Evolutionary conservation across 2,888 invertebrate species (phyloP), one percentile per base, ranked within the genome.

Genomic region (Apodemia duryi): DNA sequence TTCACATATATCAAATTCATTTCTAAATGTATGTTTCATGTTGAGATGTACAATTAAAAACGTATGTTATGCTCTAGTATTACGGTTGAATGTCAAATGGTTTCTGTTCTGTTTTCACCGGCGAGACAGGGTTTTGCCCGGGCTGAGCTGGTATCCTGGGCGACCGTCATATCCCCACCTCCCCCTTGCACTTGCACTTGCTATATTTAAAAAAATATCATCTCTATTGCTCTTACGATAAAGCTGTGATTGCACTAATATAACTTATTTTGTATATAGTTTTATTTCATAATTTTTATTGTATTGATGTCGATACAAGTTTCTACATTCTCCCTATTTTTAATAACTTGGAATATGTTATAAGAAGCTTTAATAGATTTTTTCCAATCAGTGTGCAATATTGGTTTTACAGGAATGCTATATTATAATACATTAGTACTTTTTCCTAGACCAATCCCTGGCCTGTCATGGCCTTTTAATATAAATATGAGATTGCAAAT

Each of bases 91-190:
- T 46, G 75, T 78, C 79, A 52, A 69, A 29, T 38, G 66, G 66
- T 71, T 4, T 68, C 51, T 63, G 71, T 75, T 70, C 76, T 79
- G 80, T 83, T 81, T 83, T 77, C 81, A 80, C 79, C 75, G 75
- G 60, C 65, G 64, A 67, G 74, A 71, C 72, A 73, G 77, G 75
- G 70, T 70, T 75, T 77, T 77, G 82, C 85, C 86, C 83, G 87
- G 86, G 83, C 81, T 76, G 71, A 84, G 85, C 87, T 86, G 80
- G 88, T 85, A 82, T 83, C 88, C 87, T 84, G 83, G 88, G 84
- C 83, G 83, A 85, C 86, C 78, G 79, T 62, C 73, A 70, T 68
- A 68, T 73, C 68, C 71, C 73, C 65, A 65, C 66, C 63, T 63
- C 61, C 74, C 76, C 75, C 77, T 74, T 88, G 86, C 88, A 88